Base-by-base conservation (phyloP, 2,113 vertebrate species). In the Chrysemys picta region DNA sequence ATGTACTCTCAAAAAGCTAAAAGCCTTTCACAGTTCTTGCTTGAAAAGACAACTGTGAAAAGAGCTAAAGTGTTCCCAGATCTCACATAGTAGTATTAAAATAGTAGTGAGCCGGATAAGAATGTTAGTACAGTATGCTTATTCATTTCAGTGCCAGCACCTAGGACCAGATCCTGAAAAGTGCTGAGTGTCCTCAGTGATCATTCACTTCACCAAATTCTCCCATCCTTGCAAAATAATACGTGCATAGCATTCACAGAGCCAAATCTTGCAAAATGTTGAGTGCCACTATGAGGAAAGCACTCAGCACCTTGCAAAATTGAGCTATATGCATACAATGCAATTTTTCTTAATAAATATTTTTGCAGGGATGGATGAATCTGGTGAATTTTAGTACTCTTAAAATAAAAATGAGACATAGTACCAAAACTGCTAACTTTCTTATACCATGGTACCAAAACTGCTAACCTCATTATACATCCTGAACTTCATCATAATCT, bases 261-360 rank as follows among this genome's bases (percentile, higher is more conserved):
- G 81, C 69, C 90, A 94, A 81, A 97, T 81, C 92, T 87, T 95
- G 85, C 92, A 59, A 88, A 94, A 75, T 59, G 91, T 75, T 29
- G 75, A 91, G 79, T 82, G 95, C 75, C 95, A 95, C 93, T 95
- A 93, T 57, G 84, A 93, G 94, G 93, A 89, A 96, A 94, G 90
- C 84, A 93, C 62, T 94, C 88, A 88, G 85, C 93, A 96, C 81
- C 92, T 94, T 92, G 92, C 90, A 95, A 93, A 96, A 82, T 89
- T 91, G 53, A 0, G 1, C 84, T 95, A 75, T 91, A 81, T 84
- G 65, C 62, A 92, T 2, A 29, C 56, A 72, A 49, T 5, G 1
- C 65, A 47, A 17, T 47, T 62, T 89, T 91, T 94, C 85, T 91
- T 81, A 93, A 88, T 47, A 88, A 91, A 87, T 69, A 52, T 57